phyloP scores from a whole-genome alignment of 2,113 vertebrate genomes.

The Halichoeres trimaculatus region DNA sequence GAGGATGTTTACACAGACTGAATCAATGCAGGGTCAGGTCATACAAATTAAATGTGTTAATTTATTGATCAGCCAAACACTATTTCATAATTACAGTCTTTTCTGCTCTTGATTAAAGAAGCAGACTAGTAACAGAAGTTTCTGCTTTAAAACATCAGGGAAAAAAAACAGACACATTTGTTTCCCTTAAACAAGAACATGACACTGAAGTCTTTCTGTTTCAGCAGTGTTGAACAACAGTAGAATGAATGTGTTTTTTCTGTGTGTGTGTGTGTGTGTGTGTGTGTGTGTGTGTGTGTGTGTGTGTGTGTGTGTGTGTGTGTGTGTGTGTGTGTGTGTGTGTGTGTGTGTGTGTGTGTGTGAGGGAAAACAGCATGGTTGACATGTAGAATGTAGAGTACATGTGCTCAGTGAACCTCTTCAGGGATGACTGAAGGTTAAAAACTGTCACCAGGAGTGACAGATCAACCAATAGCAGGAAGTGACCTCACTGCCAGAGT shows the following conservation, averaged over 20 bases:
- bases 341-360: too few species aligned
- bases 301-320: neutral
- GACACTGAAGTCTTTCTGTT: neutral
- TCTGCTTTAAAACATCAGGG: neutral
- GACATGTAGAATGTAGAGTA: neutral
- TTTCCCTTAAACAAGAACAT: neutral
- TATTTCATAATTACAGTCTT: neutral
- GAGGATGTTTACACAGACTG: constrained; percentile 1
- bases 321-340: neutral
- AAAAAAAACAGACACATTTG: neutral
- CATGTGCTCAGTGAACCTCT: neutral
- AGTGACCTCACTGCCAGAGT: constrained; percentile 33
- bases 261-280: neutral
- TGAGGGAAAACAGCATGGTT: neutral
- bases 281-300: too few species aligned
- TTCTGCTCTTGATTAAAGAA: constrained; percentile 1
- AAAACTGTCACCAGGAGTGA: constrained; percentile 2
- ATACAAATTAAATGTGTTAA: neutral
- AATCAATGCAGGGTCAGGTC: neutral
- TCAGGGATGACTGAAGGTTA: constrained; percentile 17
- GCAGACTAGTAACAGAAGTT: neutral
- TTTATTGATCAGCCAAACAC: constrained; percentile 13
- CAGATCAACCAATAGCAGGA: neutral
- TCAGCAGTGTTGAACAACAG: neutral
- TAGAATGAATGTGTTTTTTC: neutral